Evolutionary conservation across 2,888 invertebrate species (phyloP).

Genomic region (Actias luna): DNA sequence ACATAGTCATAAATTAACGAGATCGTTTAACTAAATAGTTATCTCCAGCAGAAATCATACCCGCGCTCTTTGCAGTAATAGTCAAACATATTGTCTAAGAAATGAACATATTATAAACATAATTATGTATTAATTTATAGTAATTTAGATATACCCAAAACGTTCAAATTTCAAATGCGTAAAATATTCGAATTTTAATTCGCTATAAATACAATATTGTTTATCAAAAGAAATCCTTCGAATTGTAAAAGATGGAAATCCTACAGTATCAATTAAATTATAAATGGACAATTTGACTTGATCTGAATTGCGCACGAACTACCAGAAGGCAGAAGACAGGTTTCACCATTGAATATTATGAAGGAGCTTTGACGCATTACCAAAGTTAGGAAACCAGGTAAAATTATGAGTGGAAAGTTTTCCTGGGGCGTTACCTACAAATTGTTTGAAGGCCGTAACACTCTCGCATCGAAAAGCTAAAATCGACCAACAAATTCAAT

Average conservation of each 20-base stretch:
- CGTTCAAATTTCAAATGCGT: neutral
- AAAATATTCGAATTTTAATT: neutral
- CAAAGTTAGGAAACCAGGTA: conserved; percentile 38
- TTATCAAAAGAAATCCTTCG: neutral
- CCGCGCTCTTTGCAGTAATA: neutral
- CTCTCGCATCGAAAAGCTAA: conserved; percentile 65
- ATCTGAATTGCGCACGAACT: neutral
- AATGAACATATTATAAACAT: too few species aligned
- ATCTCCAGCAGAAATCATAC: neutral
- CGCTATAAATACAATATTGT: neutral
- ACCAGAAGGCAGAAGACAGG: neutral
- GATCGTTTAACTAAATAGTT: neutral
- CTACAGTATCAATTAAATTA: neutral
- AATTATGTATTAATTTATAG: too few species aligned
- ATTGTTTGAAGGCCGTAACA: conserved; percentile 57
- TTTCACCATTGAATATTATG: conserved; percentile 24
- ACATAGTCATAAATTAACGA: neutral
- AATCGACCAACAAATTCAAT: conserved; percentile 74
- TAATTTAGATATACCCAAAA: neutral
- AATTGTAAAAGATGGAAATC: neutral
- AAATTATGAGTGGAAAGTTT: conserved; percentile 46
- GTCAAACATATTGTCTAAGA: neutral
- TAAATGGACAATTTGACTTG: neutral
- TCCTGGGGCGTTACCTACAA: conserved; percentile 54
- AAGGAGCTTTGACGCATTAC: conserved; percentile 27